Evolutionary conservation across 2,888 invertebrate species (phyloP).

Genomic region (Epirrhoe tristata): DNA sequence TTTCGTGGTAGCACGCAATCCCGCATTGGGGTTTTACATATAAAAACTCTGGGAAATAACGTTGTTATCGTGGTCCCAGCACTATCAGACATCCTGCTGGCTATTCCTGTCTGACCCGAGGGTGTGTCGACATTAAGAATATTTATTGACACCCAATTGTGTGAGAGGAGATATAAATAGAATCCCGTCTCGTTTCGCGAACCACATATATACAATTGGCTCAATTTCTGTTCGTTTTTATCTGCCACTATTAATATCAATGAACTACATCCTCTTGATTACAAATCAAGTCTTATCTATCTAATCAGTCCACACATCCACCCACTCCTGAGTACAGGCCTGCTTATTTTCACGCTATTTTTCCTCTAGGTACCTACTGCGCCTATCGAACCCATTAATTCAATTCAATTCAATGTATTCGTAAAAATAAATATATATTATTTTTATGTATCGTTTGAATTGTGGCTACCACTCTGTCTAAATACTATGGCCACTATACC

Average conservation of each 20-base stretch:
- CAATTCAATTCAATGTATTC: no score
- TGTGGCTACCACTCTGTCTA: no score
- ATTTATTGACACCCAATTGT: slow-evolving; percentile 14
- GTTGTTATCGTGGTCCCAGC: slow-evolving; percentile 11
- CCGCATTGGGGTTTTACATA: neutral
- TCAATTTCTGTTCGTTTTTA: neutral
- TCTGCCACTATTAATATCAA: neutral
- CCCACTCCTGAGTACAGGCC: no score
- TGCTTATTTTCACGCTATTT: no score
- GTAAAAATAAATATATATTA: no score
- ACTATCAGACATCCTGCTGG: slow-evolving; percentile 26
- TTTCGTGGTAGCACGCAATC: no score
- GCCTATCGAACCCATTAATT: no score
- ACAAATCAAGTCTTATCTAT: no score
- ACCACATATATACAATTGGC: neutral
- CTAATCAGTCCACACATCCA: no score
- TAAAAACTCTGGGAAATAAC: slow-evolving; percentile 1
- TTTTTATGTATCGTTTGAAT: no score
- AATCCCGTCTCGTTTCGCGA: neutral
- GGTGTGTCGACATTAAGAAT: slow-evolving; percentile 21
- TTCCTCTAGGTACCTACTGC: no score
- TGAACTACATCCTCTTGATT: neutral
- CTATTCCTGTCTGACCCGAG: slow-evolving; percentile 30
- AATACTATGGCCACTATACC: no score
- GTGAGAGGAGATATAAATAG: neutral